Conservation (phyloP, 2,113 vertebrate genomes). For the Oryzias curvinotus region DNA sequence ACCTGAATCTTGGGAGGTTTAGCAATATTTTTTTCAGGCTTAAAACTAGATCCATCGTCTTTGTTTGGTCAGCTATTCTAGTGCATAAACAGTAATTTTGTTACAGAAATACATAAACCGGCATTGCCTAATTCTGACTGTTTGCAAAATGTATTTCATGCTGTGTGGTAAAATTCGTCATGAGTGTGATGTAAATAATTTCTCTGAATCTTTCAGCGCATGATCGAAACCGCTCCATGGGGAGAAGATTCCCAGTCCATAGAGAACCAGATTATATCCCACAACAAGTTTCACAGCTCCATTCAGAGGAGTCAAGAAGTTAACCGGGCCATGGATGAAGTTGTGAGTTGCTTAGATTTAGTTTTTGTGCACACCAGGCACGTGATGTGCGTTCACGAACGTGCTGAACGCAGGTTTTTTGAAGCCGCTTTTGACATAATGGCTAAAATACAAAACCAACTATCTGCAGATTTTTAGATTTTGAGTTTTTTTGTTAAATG, state of each 20-base stretch:
- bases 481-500: too few species aligned
- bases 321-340: constrained; percentile 84
- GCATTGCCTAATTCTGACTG: neutral
- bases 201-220: constrained; percentile 71
- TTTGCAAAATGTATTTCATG: neutral
- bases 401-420: too few species aligned
- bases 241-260: constrained; percentile 85
- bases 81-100: neutral
- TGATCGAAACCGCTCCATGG: constrained; percentile 87
- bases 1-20: neutral
- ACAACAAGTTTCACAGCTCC: constrained; percentile 82
- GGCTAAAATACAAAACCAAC: too few species aligned
- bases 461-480: too few species aligned
- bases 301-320: constrained; percentile 85
- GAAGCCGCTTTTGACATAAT: too few species aligned
- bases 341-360: constrained; percentile 73
- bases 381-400: too few species aligned
- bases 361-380: too few species aligned
- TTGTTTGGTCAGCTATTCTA: neutral
- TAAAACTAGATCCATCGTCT: neutral
- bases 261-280: constrained; percentile 85
- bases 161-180: neutral
- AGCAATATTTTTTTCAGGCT: neutral
- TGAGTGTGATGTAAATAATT: neutral
- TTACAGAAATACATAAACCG: accelerated